Base-by-base conservation (phyloP, 2,888 invertebrate genomes). In the Epirrhoe tristata region DNA sequence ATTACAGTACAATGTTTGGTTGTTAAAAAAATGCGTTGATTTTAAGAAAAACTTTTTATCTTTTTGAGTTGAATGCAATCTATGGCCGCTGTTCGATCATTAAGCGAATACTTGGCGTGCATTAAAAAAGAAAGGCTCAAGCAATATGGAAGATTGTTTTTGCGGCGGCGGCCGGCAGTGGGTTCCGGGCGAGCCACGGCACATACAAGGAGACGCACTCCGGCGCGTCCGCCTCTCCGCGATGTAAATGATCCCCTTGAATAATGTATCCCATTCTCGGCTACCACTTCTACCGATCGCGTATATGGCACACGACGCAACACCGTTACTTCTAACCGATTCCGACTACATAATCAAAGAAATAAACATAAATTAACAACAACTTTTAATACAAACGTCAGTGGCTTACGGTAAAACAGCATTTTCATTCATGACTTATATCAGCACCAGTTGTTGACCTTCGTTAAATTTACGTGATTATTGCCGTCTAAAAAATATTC, bases 221-320 rank as follows among this genome's bases (percentile, higher is more conserved):
- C 88, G 77, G 87, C 89, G 82, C 89, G 88, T 89, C 85, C 84
- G 83, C 82, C 76, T 84, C 85, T 74, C 80, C 71, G 84, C 90
- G 88, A 92, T 92, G 93, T 91, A 92, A 92, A 93, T 91, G 92
- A 91, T 93, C 92, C 87, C 87, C 86, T 89, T 90, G 90, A 90
- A 91, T 91, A 91, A 91, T 91, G 90, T 90, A 88, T 90, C 87
- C 91, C 92, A 88, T 91, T 90, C 89, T 83, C 81, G 87, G 88
- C 81, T 84, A 83, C 82, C 84, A 85, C 83, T 82, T 84, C 84
- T 85, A 81, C 86, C 82, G 81, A 83, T 76, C 73, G 74, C 90
- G 74, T 90, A 92, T 90, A 92, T 85, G 92, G 91, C 85, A 85
- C 84, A 84, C 82, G 83, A 86, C 85, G 81, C 84, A 85, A 81